phyloP scores from a whole-genome alignment of 2,113 vertebrate species.

The Scomber japonicus region DNA sequence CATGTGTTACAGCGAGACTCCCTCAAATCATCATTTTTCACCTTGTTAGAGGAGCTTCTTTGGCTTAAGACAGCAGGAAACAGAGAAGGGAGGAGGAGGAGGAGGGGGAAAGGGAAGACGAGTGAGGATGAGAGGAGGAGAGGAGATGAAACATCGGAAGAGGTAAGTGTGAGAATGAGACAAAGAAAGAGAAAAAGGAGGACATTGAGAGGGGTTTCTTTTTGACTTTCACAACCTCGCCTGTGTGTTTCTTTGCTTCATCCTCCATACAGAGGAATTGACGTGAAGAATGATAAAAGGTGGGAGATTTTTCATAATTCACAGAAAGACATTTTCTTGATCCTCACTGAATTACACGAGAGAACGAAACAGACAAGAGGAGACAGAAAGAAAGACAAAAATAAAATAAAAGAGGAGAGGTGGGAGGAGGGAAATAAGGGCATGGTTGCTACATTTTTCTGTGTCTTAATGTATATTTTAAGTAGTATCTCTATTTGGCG shows the following conservation, averaged over 20 bases:
- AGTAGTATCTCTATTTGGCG: constrained; percentile 32
- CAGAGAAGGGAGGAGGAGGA: neutral
- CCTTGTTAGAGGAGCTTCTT: constrained; percentile 56
- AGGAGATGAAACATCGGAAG: neutral
- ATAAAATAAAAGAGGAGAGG: neutral
- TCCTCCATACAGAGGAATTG: constrained; percentile 13
- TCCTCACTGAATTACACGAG: constrained; percentile 8
- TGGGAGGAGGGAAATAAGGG: constrained; percentile 32
- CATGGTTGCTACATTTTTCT: neutral
- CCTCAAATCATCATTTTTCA: constrained; percentile 58
- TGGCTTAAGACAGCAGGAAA: neutral
- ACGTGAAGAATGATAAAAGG: constrained; percentile 30
- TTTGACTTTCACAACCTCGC: neutral
- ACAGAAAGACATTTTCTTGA: constrained; percentile 24
- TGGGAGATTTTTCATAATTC: constrained; percentile 49
- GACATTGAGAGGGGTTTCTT: neutral
- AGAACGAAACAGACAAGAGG: neutral
- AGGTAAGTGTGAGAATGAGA: neutral
- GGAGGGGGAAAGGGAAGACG: neutral
- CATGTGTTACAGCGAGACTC: constrained; percentile 65
- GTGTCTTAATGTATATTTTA: constrained; percentile 61
- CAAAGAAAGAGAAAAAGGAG: neutral
- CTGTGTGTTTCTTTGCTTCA: constrained; percentile 7
- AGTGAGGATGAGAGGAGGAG: neutral
- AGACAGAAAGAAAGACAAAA: constrained; percentile 8